These are phyloP conservation scores for Typhlichthys subterraneus DNA, from an alignment of 2,797 vertebrate genomes.

Conservation along the genomic window DNA sequence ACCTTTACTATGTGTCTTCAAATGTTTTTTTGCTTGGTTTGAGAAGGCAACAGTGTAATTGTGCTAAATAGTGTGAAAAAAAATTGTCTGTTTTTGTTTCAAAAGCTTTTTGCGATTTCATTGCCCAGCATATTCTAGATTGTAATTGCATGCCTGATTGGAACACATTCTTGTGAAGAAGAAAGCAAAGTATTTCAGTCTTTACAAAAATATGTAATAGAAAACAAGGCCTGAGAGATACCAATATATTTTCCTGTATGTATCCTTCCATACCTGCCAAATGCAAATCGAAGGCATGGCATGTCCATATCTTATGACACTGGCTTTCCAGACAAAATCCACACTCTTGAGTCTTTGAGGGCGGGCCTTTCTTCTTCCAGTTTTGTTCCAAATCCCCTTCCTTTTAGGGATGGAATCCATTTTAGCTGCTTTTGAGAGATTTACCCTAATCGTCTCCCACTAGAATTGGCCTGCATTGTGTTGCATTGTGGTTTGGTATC, in stretches of 20 bases:
- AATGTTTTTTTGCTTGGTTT: slow-evolving; percentile 40
- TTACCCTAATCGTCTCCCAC: slow-evolving; percentile 38
- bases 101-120: slow-evolving; percentile 49
- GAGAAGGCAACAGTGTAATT: slow-evolving; percentile 33
- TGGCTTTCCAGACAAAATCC: slow-evolving; percentile 60
- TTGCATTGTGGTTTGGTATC: slow-evolving; percentile 21
- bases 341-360: slow-evolving; percentile 47
- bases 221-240: no score
- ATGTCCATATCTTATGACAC: slow-evolving; percentile 62
- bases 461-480: slow-evolving; percentile 9
- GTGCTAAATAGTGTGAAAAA: slow-evolving; percentile 47
- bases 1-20: background rate
- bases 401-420: slow-evolving; percentile 38
- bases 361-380: slow-evolving; percentile 56
- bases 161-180: slow-evolving; percentile 40
- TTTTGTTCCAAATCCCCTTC: slow-evolving; percentile 41
- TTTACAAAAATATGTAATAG: no score
- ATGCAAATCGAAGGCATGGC: slow-evolving; percentile 67
- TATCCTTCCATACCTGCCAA: slow-evolving; percentile 59
- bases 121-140: slow-evolving; percentile 52
- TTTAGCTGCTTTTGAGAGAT: slow-evolving; percentile 30
- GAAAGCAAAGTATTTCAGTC: slow-evolving; percentile 14
- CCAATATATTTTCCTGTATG: slow-evolving; percentile 54
- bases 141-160: slow-evolving; percentile 70
- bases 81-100: slow-evolving; percentile 39